Conservation (phyloP, 1,140 invertebrate species). For the Drosophila athabasca region DNA sequence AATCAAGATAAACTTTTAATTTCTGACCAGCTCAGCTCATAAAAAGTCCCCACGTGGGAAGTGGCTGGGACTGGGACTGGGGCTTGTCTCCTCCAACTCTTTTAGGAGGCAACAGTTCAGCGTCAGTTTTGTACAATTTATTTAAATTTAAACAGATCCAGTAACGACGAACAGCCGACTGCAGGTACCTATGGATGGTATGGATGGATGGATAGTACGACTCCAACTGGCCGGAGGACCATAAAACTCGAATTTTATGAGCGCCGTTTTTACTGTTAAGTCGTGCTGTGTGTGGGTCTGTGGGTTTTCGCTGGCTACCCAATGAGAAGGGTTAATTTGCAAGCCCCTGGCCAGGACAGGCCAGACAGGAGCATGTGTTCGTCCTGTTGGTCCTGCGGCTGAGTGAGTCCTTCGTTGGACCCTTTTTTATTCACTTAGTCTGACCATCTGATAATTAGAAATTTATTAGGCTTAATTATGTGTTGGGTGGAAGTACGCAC, state of each 20-base stretch:
- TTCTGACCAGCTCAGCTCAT: conserved; percentile 66
- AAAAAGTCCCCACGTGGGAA: conserved; percentile 70
- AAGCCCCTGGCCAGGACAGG: conserved; percentile 9
- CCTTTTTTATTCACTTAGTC: conserved; percentile 75
- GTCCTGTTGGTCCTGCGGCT: neutral
- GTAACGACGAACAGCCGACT: conserved; percentile 32
- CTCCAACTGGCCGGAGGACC: conserved; percentile 25
- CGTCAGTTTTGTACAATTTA: conserved; percentile 77
- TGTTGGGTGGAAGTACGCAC: conserved; percentile 75
- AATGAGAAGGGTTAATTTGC: conserved; percentile 76
- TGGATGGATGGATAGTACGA: neutral
- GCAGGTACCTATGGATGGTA: neutral
- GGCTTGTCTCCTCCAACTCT: conserved; percentile 1
- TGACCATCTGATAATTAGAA: conserved; percentile 80
- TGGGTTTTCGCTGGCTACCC: conserved; percentile 17
- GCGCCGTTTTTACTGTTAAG: conserved; percentile 61
- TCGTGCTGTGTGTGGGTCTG: conserved; percentile 19
- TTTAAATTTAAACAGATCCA: conserved; percentile 77
- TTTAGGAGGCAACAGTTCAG: conserved; percentile 2
- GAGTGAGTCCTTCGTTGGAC: conserved; percentile 61
- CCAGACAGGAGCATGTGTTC: conserved; percentile 54
- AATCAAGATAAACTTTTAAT: conserved; percentile 81
- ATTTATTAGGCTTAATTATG: conserved; percentile 82
- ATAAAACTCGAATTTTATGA: conserved; percentile 74
- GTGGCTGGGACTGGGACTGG: conserved; percentile 8